A percentile compares a stretch with the other conserved stretches of the same genome.
Conservation (phyloP, 1,140 invertebrate species). For the Nephila pilipes region DNA sequence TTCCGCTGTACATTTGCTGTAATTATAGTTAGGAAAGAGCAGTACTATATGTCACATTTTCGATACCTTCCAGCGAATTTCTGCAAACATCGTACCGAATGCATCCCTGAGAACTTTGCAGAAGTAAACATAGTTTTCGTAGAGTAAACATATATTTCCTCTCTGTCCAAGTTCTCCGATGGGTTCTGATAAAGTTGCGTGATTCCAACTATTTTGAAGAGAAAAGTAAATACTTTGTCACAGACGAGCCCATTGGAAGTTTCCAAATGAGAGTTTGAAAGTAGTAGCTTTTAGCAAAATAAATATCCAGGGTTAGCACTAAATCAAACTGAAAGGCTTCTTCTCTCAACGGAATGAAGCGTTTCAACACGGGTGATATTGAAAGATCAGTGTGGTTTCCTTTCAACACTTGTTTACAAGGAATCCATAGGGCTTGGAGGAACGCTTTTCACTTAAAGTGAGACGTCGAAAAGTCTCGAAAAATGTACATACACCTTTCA, state of each 20-base stretch:
- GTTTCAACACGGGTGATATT: background rate
- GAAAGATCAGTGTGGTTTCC: background rate
- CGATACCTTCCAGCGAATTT: no score
- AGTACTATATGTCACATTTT: no score
- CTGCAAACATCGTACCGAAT: no score
- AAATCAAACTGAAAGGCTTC: background rate
- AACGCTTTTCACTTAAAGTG: background rate
- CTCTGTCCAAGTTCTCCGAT: background rate
- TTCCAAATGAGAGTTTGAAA: conserved; percentile 25
- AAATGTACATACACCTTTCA: background rate
- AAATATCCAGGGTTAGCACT: background rate
- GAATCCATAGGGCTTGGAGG: background rate
- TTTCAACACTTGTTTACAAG: background rate
- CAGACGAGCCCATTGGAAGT: background rate
- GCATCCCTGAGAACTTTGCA: no score
- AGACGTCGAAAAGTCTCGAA: background rate
- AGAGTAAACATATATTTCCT: background rate
- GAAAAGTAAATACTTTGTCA: conserved; percentile 41
- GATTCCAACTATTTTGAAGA: conserved; percentile 23
- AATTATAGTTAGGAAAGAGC: no score
- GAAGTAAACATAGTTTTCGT: no score
- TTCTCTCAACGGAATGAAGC: background rate
- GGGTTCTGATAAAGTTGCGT: background rate
- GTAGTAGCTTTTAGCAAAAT: background rate
- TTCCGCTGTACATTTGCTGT: no score